A percentile compares a stretch with the other conserved stretches of the same genome.
phyloP scores from a whole-genome alignment of 2,888 invertebrate genomes.

The Alitta virens region DNA sequence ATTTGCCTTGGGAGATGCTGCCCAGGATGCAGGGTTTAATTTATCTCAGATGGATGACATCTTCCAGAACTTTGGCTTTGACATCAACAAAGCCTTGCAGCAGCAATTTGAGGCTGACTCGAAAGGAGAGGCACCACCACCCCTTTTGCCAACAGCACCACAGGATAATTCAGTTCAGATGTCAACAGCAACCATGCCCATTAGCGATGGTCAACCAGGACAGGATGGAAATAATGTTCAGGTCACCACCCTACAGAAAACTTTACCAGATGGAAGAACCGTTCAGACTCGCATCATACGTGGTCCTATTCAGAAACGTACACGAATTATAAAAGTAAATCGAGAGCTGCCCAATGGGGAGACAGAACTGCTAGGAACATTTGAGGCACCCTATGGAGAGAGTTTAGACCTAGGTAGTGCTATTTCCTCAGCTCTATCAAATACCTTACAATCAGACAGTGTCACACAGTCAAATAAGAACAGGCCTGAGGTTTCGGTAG shows the following conservation, averaged over 20 bases:
- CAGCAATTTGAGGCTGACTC: conserved; percentile 1
- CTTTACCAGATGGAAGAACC: conserved; percentile 24
- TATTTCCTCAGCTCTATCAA: too few species aligned
- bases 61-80: conserved; percentile 22
- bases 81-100: conserved; percentile 20
- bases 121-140: not conserved
- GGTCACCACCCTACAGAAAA: conserved; percentile 24
- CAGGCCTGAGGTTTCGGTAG: too few species aligned
- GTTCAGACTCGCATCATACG: conserved; percentile 25
- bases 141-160: not conserved
- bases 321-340: conserved; percentile 21
- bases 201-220: not conserved
- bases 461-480: too few species aligned
- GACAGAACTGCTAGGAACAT: conserved; percentile 21
- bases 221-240: conserved; percentile 5
- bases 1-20: conserved; percentile 31
- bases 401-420: too few species aligned
- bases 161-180: not conserved
- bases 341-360: conserved; percentile 23
- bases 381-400: not conserved
- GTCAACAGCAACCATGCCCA: not conserved
- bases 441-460: too few species aligned
- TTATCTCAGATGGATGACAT: conserved; percentile 24
- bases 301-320: conserved; percentile 22
- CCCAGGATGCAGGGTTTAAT: conserved; percentile 24